Evolutionary conservation across 2,113 vertebrate genomes (phyloP), one percentile per base, ranked within the genome.

Genomic region (Eidolon helvum): DNA sequence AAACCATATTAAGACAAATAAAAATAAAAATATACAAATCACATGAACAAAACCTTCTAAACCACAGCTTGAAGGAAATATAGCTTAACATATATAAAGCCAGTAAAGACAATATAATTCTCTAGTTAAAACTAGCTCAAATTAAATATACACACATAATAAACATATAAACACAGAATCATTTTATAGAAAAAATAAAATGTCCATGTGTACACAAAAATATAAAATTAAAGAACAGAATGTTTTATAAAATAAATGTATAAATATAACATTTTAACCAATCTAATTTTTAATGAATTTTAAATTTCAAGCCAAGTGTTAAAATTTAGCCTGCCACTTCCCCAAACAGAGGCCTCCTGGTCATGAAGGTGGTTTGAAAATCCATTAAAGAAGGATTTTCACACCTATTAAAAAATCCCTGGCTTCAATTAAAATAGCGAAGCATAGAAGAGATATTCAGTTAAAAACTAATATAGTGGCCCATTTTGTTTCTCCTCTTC

Each of bases 51-150:
- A 98, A 94, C 16, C 38, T 94, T 35, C 48, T 63, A 98, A 97
- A 96, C 11, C 61, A 86, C 28, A 72, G 9, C 3, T 40, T 66
- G 30, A 68, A 68, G 80, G 33, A 97, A 48, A 78, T 87, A 86
- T 38, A 21, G 19, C 69, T 96, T 82, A 96, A 75, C 79, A 94
- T 96, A 92, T 40, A 95, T 30, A 87, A 95, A 97, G 50, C 50
- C 97, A 68, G 69, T 95, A 93, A 97, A 98, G 35, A 57, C 86
- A 98, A 97, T 79, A 1, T 97, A 93, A 96, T 96, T 72, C 77
- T 87, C 68, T 83, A 92, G 80, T 97, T 96, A 95, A 96, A 98
- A 98, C 97, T 95, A 97, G 84, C 95, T 98, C 5, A 94, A 98
- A 96, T 98, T 98, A 98, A 98, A 98, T 98, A 85, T 40, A 88